These are phyloP conservation scores for Natator depressus DNA, from an alignment of 2,113 vertebrate genomes.

Conservation along the genomic window DNA sequence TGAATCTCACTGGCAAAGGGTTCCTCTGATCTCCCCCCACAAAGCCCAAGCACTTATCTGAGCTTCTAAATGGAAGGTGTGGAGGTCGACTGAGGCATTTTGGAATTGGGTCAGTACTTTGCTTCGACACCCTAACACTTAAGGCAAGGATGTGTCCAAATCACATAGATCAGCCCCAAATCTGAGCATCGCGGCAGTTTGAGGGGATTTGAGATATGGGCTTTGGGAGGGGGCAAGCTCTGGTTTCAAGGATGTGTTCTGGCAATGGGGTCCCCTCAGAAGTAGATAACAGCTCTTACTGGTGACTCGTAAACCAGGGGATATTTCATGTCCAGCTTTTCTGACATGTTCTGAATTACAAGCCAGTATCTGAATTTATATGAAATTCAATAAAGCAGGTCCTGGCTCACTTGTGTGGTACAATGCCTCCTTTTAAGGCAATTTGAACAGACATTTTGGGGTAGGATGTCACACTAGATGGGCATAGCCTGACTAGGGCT, in stretches of 20 bases:
- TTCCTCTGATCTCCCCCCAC: background rate
- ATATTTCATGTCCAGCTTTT: background rate
- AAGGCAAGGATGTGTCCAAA: background rate
- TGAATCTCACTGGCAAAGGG: background rate
- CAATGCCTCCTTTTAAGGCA: background rate
- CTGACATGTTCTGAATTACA: background rate
- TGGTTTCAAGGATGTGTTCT: background rate
- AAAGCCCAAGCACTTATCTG: accelerated
- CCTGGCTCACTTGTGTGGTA: background rate
- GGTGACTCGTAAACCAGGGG: background rate
- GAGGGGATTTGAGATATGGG: background rate
- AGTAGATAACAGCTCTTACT: background rate
- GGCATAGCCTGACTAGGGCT: background rate
- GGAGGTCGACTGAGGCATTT: background rate
- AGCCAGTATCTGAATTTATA: background rate
- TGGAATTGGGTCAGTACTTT: background rate
- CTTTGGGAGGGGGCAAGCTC: background rate
- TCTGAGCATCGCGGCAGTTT: background rate
- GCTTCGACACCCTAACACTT: background rate
- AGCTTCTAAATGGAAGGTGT: accelerated
- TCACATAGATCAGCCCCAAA: background rate
- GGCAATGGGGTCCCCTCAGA: background rate
- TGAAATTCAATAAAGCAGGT: slow-evolving; percentile 9
- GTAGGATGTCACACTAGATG: background rate
- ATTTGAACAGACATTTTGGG: slow-evolving; percentile 25